These are phyloP conservation scores for Rafetus swinhoei DNA, from an alignment of 2,113 vertebrate genomes.

Conservation along the genomic window DNA sequence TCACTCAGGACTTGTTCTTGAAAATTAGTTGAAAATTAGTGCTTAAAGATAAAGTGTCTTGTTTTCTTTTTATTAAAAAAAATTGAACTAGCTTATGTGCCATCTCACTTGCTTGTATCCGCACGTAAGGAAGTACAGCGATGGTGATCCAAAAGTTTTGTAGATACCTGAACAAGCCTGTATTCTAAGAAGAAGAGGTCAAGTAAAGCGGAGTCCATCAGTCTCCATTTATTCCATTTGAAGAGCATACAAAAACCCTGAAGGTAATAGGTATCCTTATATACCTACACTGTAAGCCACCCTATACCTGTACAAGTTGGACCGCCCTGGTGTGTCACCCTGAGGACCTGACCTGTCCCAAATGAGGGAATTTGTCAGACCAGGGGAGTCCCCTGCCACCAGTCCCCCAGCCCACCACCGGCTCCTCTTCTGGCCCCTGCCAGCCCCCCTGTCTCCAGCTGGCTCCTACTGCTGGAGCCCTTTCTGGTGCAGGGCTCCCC, in stretches of 20 bases:
- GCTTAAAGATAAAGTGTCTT: constrained; percentile 58
- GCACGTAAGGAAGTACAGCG: not conserved
- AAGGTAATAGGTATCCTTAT: not conserved
- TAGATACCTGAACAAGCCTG: not conserved
- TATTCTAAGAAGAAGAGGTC: not conserved
- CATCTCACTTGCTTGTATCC: not conserved
- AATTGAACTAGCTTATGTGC: constrained; percentile 10
- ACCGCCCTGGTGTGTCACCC: no score
- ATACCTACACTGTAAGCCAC: not conserved
- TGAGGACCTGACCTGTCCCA: no score
- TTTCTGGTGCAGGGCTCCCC: no score
- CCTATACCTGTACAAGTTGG: not conserved
- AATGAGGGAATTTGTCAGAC: no score
- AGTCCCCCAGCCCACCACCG: no score
- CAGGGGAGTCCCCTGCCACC: no score
- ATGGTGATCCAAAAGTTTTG: not conserved
- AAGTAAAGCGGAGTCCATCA: not conserved
- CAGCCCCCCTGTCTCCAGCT: no score
- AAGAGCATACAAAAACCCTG: not conserved
- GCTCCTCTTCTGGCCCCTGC: no score
- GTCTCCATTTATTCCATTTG: not conserved
- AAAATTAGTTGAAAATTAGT: constrained; percentile 38
- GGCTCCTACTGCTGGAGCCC: no score
- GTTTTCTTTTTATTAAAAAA: constrained; percentile 31
- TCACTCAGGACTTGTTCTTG: constrained; percentile 50